Percentiles rank a stretch among this genome's conserved stretches.
Conservation (phyloP, 2,797 vertebrate genomes). For the Psittacula derbiana region DNA sequence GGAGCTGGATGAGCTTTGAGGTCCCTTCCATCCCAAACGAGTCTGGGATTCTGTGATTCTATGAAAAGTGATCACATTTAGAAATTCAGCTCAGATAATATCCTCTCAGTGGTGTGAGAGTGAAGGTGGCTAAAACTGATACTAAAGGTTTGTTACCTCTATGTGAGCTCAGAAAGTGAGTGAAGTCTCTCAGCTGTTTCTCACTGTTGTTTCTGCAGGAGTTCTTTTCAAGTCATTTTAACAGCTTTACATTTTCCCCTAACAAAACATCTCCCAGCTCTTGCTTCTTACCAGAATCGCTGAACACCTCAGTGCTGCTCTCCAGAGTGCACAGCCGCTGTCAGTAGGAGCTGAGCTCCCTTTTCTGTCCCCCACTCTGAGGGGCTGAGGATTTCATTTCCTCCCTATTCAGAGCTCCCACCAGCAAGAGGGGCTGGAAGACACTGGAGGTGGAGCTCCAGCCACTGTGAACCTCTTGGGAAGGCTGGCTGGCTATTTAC, state of each 20-base stretch:
- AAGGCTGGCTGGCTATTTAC: background rate
- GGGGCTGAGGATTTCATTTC: background rate
- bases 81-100: background rate
- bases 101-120: background rate
- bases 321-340: fast-evolving
- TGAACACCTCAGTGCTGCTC: background rate
- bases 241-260: background rate
- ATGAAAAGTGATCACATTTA: background rate
- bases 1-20: background rate
- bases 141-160: background rate
- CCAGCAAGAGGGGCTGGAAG: background rate
- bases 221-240: background rate
- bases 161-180: background rate
- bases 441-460: background rate
- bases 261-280: background rate
- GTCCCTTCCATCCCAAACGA: background rate
- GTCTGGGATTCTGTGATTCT: background rate
- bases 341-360: background rate
- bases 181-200: background rate
- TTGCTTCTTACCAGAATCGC: background rate
- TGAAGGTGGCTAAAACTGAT: background rate
- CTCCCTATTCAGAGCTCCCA: background rate
- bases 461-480: background rate
- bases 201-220: background rate
- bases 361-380: fast-evolving